These are phyloP conservation scores for Tauraco erythrolophus DNA, from an alignment of 2,113 vertebrate species.

Conservation along the genomic window DNA sequence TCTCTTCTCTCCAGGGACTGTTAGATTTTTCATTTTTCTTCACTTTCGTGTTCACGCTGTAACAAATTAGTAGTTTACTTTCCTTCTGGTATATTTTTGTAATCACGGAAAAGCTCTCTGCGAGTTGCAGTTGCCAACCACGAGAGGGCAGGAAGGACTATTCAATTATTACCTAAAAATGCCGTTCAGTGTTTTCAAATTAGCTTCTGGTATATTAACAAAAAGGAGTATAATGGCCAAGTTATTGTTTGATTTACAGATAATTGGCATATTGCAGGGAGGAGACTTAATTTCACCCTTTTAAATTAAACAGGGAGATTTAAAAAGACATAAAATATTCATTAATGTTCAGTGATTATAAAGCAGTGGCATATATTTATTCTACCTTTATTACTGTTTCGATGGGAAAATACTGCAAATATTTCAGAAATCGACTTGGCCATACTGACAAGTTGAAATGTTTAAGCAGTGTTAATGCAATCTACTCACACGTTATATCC, in stretches of 20 bases:
- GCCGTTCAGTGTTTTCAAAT: slow-evolving; percentile 81
- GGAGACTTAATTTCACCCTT: slow-evolving; percentile 91
- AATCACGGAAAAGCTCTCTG: background rate
- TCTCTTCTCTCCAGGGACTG: background rate
- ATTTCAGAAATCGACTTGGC: slow-evolving; percentile 87
- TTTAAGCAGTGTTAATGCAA: slow-evolving; percentile 86
- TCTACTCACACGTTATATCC: slow-evolving; percentile 82
- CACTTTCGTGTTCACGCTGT: slow-evolving; percentile 16
- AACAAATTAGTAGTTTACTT: slow-evolving; percentile 51
- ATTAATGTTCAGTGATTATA: slow-evolving; percentile 90
- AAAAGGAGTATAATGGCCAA: slow-evolving; percentile 89
- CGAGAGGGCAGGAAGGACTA: slow-evolving; percentile 84
- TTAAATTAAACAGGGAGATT: slow-evolving; percentile 96
- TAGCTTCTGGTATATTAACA: slow-evolving; percentile 88
- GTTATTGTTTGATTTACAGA: slow-evolving; percentile 95
- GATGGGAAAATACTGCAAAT: slow-evolving; percentile 90
- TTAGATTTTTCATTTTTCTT: background rate
- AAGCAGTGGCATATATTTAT: slow-evolving; percentile 87
- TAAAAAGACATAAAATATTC: slow-evolving; percentile 96
- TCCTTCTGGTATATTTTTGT: background rate
- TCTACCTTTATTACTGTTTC: slow-evolving; percentile 89
- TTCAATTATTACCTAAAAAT: slow-evolving; percentile 78
- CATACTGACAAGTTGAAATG: slow-evolving; percentile 89
- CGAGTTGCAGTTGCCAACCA: slow-evolving; percentile 72
- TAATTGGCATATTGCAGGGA: slow-evolving; percentile 89